Evolutionary conservation across 2,888 invertebrate genomes (phyloP).

Genomic region (Lochmaea capreae): DNA sequence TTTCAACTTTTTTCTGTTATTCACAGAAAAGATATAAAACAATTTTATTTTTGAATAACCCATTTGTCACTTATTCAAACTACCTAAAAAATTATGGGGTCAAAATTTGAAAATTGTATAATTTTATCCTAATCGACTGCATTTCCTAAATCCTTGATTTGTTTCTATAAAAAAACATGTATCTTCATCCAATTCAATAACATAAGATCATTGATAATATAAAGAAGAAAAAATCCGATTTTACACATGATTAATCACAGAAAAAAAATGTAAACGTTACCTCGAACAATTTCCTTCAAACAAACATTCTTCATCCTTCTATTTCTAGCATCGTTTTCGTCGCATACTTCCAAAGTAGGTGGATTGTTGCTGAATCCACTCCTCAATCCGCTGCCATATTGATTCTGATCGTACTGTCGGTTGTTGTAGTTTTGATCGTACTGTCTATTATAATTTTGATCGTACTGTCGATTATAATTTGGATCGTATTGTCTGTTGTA

Average conservation of each 20-base stretch:
- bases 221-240: background rate
- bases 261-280: slow-evolving; percentile 62
- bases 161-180: background rate
- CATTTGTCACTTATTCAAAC: no score
- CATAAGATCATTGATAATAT: background rate
- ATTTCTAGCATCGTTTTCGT: slow-evolving; percentile 51
- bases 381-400: slow-evolving; percentile 28
- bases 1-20: no score
- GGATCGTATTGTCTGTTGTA: slow-evolving; percentile 30
- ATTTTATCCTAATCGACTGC: slow-evolving; percentile 10
- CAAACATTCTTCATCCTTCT: slow-evolving; percentile 70
- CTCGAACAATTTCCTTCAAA: slow-evolving; percentile 80
- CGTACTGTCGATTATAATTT: slow-evolving; percentile 37
- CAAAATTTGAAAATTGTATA: no score
- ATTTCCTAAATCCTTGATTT: slow-evolving; percentile 22
- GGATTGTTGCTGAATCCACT: slow-evolving; percentile 23
- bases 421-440: slow-evolving; percentile 63
- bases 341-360: slow-evolving; percentile 49
- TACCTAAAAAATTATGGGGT: no score
- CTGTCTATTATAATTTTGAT: slow-evolving; percentile 63
- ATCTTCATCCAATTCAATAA: slow-evolving; percentile 10
- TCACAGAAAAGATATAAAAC: no score
- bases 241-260: background rate
- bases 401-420: slow-evolving; percentile 63
- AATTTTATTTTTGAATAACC: no score